Conservation (phyloP, 2,888 invertebrate genomes). For the Cosmopolites sordidus region DNA sequence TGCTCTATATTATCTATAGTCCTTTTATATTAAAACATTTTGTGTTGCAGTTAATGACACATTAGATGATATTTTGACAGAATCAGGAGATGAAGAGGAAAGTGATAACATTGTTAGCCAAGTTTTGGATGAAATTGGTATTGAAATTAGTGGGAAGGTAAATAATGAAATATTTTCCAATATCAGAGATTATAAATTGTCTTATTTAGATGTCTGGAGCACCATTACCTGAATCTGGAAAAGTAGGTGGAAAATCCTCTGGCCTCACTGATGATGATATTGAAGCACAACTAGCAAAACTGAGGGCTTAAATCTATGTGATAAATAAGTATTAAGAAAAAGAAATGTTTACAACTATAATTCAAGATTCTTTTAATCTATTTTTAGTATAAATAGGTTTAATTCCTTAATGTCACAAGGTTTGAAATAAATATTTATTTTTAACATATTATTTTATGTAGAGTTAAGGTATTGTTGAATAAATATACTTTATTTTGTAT, state of each 20-base stretch:
- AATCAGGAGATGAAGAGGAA: constrained; percentile 88
- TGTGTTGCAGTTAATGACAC: constrained; percentile 76
- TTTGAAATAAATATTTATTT: no score
- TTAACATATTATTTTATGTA: no score
- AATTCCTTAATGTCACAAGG: no score
- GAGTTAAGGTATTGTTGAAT: no score
- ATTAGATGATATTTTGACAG: constrained; percentile 81
- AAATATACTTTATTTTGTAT: no score
- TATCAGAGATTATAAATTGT: not conserved
- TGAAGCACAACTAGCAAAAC: constrained; percentile 64
- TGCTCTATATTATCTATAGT: not conserved
- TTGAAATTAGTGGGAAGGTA: constrained; percentile 88
- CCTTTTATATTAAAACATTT: not conserved
- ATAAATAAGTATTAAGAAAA: no score
- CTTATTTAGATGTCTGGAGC: constrained; percentile 59
- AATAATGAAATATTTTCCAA: constrained; percentile 14
- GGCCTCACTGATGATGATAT: constrained; percentile 63
- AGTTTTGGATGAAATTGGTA: constrained; percentile 95
- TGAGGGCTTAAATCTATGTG: constrained; percentile 34
- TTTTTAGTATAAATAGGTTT: no score
- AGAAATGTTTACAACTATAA: no score
- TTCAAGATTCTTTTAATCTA: no score
- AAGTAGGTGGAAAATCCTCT: constrained; percentile 52
- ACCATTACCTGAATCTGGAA: constrained; percentile 58
- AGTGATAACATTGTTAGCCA: constrained; percentile 81